Base-by-base conservation (phyloP, 2,113 vertebrate genomes). In the Charadrius vociferus region DNA sequence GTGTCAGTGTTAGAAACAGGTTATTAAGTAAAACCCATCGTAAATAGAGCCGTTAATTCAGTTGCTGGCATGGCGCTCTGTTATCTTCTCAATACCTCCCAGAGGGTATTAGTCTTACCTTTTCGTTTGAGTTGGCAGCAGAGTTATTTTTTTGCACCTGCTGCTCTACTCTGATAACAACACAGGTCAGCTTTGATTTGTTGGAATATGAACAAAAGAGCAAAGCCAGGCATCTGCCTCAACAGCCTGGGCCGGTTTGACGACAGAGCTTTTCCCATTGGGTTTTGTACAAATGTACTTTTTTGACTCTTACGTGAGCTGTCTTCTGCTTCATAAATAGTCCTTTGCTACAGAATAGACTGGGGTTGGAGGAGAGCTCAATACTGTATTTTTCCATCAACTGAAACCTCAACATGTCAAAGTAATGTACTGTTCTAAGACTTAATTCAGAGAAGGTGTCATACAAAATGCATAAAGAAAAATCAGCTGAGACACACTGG, bases 201-300 rank as follows among this genome's bases (percentile, higher is more conserved):
- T 96, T 98, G 97, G 95, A 98, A 96, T 98, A 98, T 97, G 98
- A 98, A 98, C 97, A 98, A 97, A 97, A 98, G 97, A 96, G 95
- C 97, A 98, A 97, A 98, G 98, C 96, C 97, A 98, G 96, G 98
- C 98, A 98, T 98, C 97, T 98, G 98, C 98, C 98, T 97, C 65
- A 82, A 98, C 97, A 98, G 97, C 98, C 96, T 37, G 56, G 94
- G 96, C 97, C 84, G 85, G 97, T 98, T 98, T 94, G 86, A 97
- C 68, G 0, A 67, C 88, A 92, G n/a, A 41, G 62, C 74, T 88
- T 95, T 97, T 98, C 97, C 91, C 95, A 93, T 49, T 80, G 92
- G 36, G 94, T 97, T 98, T 97, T 86, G 85, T 96, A 94, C 90
- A 96, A 98, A 98, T 95, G 95, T 75, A 66, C 18, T 49, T 85